Evolutionary conservation across 2,888 invertebrate genomes (phyloP).

Genomic region (Eupeodes luniger): DNA sequence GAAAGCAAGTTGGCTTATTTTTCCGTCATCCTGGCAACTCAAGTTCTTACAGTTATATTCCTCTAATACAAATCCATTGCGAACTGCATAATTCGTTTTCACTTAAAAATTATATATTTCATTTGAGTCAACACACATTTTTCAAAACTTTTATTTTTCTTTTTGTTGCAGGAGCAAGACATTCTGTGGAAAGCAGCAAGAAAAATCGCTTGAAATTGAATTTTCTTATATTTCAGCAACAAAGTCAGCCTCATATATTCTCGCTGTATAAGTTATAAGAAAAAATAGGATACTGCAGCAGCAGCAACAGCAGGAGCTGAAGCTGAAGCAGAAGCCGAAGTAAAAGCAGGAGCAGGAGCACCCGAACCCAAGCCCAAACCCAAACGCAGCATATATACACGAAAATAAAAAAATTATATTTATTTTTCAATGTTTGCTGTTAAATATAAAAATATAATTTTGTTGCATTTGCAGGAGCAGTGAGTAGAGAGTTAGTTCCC

Average conservation of each 20-base stretch:
- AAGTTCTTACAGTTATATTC: background rate
- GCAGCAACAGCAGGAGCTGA: slow-evolving; percentile 30
- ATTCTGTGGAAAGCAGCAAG: background rate
- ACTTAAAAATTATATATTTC: slow-evolving; percentile 61
- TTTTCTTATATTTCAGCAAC: slow-evolving; percentile 38
- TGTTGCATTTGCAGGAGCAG: slow-evolving; percentile 36
- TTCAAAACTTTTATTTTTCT: slow-evolving; percentile 6
- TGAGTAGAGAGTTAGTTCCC: slow-evolving; percentile 2
- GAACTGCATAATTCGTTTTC: slow-evolving; percentile 64
- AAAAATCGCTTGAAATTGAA: slow-evolving; percentile 58
- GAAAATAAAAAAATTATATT: background rate
- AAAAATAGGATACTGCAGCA: slow-evolving; percentile 46
- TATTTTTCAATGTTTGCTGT: slow-evolving; percentile 6
- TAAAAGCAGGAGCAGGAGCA: slow-evolving; percentile 3
- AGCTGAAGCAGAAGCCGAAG: background rate
- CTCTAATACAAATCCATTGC: slow-evolving; percentile 48
- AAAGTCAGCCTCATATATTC: slow-evolving; percentile 34
- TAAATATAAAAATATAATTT: slow-evolving; percentile 56
- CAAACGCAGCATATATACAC: background rate
- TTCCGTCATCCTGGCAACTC: background rate
- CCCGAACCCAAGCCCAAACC: background rate
- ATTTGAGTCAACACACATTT: slow-evolving; percentile 12
- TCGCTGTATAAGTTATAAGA: slow-evolving; percentile 21
- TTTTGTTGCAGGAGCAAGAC: background rate
- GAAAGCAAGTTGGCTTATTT: background rate